Percentiles rank a stretch among this genome's conserved stretches.
phyloP scores from a whole-genome alignment of 2,888 invertebrate genomes.

The Onthophagus sagittarius region DNA sequence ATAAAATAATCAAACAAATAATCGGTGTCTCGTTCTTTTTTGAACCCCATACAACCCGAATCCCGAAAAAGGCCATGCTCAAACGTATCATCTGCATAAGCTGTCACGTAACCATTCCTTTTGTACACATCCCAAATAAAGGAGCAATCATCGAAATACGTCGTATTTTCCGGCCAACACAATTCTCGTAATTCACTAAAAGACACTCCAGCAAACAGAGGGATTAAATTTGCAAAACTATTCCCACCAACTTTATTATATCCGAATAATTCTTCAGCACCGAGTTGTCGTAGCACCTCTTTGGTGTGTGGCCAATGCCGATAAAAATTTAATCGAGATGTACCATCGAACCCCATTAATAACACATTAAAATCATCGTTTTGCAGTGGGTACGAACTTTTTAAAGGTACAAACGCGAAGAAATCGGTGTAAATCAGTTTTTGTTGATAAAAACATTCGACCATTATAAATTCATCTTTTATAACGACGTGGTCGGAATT shows the following conservation, averaged over 20 bases:
- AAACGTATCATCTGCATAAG: constrained; percentile 80
- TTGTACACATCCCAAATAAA: constrained; percentile 82
- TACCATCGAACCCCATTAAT: constrained; percentile 78
- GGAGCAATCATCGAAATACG: constrained; percentile 72
- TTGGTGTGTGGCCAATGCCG: constrained; percentile 77
- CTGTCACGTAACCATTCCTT: constrained; percentile 68
- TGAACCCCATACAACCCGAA: no score
- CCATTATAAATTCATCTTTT: constrained; percentile 64
- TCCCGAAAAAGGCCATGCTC: constrained; percentile 46
- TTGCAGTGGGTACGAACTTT: constrained; percentile 34
- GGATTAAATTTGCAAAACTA: constrained; percentile 86
- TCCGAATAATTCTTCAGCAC: constrained; percentile 75
- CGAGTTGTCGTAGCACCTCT: constrained; percentile 56
- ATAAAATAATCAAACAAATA: constrained; percentile 77
- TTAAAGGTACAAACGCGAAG: constrained; percentile 60
- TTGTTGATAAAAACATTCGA: constrained; percentile 56
- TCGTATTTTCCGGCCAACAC: constrained; percentile 55
- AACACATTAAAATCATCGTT: constrained; percentile 60
- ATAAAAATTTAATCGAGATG: constrained; percentile 80
- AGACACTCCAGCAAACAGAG: constrained; percentile 70
- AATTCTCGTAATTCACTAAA: constrained; percentile 59
- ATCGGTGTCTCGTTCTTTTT: constrained; percentile 71
- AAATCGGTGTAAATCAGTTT: constrained; percentile 62
- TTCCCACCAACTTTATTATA: constrained; percentile 95
- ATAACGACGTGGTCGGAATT: constrained; percentile 41